Percentiles rank a stretch among this genome's conserved stretches.
Evolutionary conservation across 2,888 invertebrate species (phyloP).

Genomic region (Heteromyza rotundicornis): DNA sequence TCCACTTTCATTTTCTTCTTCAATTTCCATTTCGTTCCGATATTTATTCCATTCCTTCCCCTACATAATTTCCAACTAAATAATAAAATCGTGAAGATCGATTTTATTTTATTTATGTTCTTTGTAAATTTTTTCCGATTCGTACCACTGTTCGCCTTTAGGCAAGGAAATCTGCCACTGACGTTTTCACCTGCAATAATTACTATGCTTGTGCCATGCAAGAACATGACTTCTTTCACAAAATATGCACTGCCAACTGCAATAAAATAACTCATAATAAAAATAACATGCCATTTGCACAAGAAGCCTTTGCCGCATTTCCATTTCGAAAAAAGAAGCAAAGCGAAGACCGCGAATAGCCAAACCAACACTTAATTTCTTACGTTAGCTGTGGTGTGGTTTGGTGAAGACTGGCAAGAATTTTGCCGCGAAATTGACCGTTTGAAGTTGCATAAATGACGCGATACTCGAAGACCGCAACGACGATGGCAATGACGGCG

Average conservation of each 20-base stretch:
- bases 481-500: conserved; percentile 20
- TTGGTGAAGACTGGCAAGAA: neutral
- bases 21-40: too few relatives aligned
- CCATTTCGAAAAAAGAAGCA: neutral
- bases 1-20: too few relatives aligned
- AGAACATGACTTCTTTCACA: conserved; percentile 1
- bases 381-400: conserved; percentile 9
- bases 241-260: conserved; percentile 27
- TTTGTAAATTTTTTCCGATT: too few relatives aligned
- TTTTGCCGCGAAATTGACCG: neutral
- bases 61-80: too few relatives aligned
- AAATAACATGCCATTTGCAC: conserved; percentile 17
- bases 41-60: too few relatives aligned
- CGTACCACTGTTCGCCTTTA: too few relatives aligned
- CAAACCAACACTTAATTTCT: conserved; percentile 53
- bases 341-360: conserved; percentile 49
- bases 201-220: conserved; percentile 5
- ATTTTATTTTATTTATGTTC: too few relatives aligned
- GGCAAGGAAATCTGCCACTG: neutral
- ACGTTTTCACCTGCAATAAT: neutral
- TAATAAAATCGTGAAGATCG: too few relatives aligned
- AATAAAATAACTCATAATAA: conserved; percentile 24
- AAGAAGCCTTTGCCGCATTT: neutral
- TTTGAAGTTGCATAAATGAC: neutral
- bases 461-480: neutral